Evolutionary conservation across 2,888 invertebrate species (phyloP).

Genomic region (Heliconius sara): DNA sequence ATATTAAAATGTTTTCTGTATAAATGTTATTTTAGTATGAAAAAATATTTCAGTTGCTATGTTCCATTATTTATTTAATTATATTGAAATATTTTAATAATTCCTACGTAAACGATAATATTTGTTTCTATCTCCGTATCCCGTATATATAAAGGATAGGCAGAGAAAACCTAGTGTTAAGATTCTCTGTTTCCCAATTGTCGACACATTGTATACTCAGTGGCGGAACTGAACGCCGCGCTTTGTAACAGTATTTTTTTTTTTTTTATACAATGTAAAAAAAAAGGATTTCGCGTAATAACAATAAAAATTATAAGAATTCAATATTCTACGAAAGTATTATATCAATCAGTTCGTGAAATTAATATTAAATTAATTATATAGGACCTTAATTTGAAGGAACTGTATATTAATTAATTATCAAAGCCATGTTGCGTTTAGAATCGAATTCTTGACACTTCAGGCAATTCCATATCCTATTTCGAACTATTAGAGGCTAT

Average conservation of each 20-base stretch:
- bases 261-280: background rate
- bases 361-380: constrained; percentile 16
- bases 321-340: background rate
- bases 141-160: no score
- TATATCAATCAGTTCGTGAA: background rate
- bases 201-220: no score
- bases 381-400: background rate
- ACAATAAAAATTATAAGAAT: background rate
- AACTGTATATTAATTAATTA: constrained; percentile 20
- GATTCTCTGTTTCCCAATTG: no score
- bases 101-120: background rate
- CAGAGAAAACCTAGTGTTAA: no score
- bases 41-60: background rate
- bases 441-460: background rate
- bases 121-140: background rate
- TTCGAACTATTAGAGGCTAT: background rate
- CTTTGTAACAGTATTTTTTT: background rate
- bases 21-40: background rate
- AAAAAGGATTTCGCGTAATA: background rate
- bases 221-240: no score
- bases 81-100: background rate
- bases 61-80: background rate
- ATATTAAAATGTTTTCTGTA: background rate
- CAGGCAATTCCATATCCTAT: background rate
- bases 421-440: constrained; percentile 5